Evolutionary conservation across 2,113 vertebrate genomes (phyloP).

Genomic region (Symphodus melops): DNA sequence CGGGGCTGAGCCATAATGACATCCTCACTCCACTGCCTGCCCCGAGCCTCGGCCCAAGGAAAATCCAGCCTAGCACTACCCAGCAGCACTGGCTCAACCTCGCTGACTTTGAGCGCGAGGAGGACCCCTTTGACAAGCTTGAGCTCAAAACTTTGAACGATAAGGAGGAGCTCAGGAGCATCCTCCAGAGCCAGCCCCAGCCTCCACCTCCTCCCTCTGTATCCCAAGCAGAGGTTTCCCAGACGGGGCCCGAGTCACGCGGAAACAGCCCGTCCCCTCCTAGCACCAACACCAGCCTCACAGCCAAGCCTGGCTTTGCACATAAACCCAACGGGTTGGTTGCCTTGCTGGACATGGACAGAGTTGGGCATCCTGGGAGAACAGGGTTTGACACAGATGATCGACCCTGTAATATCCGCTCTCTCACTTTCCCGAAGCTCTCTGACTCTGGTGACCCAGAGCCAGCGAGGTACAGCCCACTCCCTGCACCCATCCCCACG

Average conservation of each 20-base stretch:
- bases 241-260: slow-evolving; percentile 71
- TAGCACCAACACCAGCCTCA: slow-evolving; percentile 68
- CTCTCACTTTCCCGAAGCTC: slow-evolving; percentile 95
- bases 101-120: slow-evolving; percentile 97
- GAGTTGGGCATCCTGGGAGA: slow-evolving; percentile 80
- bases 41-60: slow-evolving; percentile 85
- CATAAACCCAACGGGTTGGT: slow-evolving; percentile 96
- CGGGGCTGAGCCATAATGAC: slow-evolving; percentile 91
- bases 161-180: slow-evolving; percentile 93
- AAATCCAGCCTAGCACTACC: slow-evolving; percentile 85
- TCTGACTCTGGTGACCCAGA: slow-evolving; percentile 87
- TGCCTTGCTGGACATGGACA: slow-evolving; percentile 89
- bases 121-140: slow-evolving; percentile 96
- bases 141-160: slow-evolving; percentile 98
- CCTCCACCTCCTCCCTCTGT: slow-evolving; percentile 61
- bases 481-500: slow-evolving; percentile 62
- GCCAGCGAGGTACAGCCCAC: slow-evolving; percentile 53
- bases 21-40: slow-evolving; percentile 96
- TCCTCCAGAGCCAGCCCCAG: slow-evolving; percentile 88
- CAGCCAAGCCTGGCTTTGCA: slow-evolving; percentile 77
- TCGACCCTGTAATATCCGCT: slow-evolving; percentile 94
- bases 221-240: slow-evolving; percentile 69
- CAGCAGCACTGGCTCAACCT: slow-evolving; percentile 90
- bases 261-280: slow-evolving; percentile 74
- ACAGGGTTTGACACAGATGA: slow-evolving; percentile 76